Evolutionary conservation across 2,113 vertebrate genomes (phyloP).

Genomic region (Falco punctatus): DNA sequence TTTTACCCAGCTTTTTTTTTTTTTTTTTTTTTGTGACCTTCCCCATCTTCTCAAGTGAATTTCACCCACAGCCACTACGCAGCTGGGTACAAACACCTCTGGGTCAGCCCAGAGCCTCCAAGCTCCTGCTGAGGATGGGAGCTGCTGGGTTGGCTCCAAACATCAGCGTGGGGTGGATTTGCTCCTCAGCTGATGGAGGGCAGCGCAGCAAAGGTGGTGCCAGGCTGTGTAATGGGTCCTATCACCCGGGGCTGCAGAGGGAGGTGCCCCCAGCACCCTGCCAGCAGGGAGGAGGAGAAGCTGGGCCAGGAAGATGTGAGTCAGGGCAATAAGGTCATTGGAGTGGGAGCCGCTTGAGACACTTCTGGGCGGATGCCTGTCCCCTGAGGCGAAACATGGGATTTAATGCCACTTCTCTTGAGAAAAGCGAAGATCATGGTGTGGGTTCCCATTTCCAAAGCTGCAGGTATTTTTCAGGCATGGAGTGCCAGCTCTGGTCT

Average conservation of each 20-base stretch:
- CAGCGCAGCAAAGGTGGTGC: background rate
- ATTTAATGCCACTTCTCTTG: background rate
- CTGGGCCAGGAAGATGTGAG: background rate
- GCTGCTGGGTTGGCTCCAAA: background rate
- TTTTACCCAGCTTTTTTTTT: background rate
- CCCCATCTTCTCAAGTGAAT: background rate
- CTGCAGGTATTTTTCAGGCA: background rate
- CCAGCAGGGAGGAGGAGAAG: background rate
- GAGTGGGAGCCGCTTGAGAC: background rate
- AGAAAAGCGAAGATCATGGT: background rate
- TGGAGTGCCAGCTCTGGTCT: background rate
- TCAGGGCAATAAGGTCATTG: constrained; percentile 46
- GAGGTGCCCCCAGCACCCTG: background rate
- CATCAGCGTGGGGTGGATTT: fast-evolving
- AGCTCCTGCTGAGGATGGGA: background rate
- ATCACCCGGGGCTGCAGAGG: background rate
- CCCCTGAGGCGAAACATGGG: background rate
- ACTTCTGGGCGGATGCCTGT: background rate
- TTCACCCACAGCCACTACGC: background rate
- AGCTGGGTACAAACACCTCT: background rate
- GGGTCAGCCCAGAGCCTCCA: background rate
- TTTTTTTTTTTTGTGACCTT: background rate
- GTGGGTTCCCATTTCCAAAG: background rate
- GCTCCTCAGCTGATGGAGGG: background rate
- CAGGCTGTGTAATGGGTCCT: background rate